Evolutionary conservation across 2,888 invertebrate genomes (phyloP).

Genomic region (Dyspetes luteomarginatus): DNA sequence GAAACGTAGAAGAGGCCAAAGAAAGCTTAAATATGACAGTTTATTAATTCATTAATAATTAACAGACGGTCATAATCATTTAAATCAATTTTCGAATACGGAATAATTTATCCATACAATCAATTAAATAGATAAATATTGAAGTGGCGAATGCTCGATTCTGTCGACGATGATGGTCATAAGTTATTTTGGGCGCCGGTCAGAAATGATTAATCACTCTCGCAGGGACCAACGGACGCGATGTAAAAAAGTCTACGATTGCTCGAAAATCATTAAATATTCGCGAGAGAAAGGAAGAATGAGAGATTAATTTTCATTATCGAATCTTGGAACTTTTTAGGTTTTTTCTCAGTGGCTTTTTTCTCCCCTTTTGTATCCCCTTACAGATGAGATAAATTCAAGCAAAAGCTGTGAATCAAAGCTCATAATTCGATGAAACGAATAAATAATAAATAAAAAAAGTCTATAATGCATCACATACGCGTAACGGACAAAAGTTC

Average conservation of each 20-base stretch:
- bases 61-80: no score
- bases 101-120: not conserved
- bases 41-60: no score
- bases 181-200: conserved; percentile 27
- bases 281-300: not conserved
- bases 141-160: not conserved
- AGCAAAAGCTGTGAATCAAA: no score
- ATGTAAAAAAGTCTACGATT: conserved; percentile 3
- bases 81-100: not conserved
- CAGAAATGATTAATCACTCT: conserved; percentile 42
- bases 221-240: not conserved
- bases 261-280: conserved; percentile 18
- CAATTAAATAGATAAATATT: not conserved
- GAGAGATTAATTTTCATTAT: not conserved
- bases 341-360: no score
- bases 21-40: no score
- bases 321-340: no score
- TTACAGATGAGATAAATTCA: no score
- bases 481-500: conserved; percentile 8
- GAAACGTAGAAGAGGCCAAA: conserved; percentile 3
- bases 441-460: not conserved
- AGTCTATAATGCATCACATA: conserved; percentile 19
- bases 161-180: conserved; percentile 25
- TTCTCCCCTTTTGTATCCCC: not conserved
- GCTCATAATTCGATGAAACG: not conserved